Evolutionary conservation across 2,113 vertebrate genomes (phyloP).

Genomic region (Myanophis thanlyinensis): DNA sequence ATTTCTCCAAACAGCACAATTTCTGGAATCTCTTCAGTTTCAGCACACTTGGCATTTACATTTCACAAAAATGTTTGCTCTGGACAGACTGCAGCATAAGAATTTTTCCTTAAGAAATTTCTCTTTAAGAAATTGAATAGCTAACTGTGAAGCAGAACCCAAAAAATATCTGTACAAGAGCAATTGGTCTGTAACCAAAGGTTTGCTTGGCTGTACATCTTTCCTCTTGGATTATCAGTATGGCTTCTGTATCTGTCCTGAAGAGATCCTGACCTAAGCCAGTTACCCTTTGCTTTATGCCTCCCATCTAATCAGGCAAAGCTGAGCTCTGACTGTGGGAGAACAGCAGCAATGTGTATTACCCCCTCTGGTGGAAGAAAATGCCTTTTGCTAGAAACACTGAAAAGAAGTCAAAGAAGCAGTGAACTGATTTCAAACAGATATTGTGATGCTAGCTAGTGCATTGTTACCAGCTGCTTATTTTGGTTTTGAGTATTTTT

Average conservation of each 20-base stretch:
- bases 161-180: background rate
- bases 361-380: background rate
- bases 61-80: background rate
- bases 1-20: background rate
- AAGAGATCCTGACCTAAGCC: background rate
- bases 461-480: background rate
- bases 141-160: background rate
- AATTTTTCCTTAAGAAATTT: background rate
- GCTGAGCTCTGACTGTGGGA: background rate
- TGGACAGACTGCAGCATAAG: background rate
- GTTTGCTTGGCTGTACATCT: slow-evolving; percentile 23
- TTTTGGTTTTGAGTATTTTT: background rate
- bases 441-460: background rate
- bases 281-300: background rate
- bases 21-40: background rate
- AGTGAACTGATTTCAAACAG: background rate
- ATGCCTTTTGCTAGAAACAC: background rate
- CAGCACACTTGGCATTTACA: background rate
- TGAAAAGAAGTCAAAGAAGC: background rate
- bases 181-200: slow-evolving; percentile 1
- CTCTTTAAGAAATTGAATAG: rapidly evolving
- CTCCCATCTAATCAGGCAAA: background rate
- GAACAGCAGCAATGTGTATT: background rate
- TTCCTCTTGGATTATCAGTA: background rate
- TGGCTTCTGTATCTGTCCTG: slow-evolving; percentile 39